Evolutionary conservation across 1,140 invertebrate species (phyloP).

Genomic region (Pseudoatta argentina): DNA sequence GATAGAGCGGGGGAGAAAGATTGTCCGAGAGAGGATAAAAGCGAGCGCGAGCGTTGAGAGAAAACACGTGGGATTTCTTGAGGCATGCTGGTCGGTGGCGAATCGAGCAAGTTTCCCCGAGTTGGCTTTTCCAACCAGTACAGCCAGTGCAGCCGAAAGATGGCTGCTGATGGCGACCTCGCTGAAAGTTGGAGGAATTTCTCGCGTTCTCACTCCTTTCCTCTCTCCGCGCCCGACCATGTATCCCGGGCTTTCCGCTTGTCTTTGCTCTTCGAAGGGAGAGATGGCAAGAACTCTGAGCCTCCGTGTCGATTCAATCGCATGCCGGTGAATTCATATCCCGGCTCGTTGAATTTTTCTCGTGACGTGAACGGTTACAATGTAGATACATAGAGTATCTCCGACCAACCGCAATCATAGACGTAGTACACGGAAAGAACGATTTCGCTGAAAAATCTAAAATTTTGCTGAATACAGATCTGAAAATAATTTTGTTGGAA

Average conservation of each 20-base stretch:
- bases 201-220: constrained; percentile 53
- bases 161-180: constrained; percentile 60
- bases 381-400: not conserved
- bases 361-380: not conserved
- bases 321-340: constrained; percentile 22
- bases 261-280: constrained; percentile 14
- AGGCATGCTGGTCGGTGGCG: constrained; percentile 63
- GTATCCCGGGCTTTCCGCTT: constrained; percentile 31
- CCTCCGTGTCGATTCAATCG: constrained; percentile 30
- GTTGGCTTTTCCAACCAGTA: constrained; percentile 63
- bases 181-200: constrained; percentile 67
- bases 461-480: no score
- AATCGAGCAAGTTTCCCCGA: constrained; percentile 70
- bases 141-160: constrained; percentile 48
- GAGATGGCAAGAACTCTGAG: not conserved
- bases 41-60: constrained; percentile 67
- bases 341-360: constrained; percentile 21
- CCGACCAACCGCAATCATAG: no score
- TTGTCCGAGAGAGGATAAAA: constrained; percentile 69
- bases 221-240: not conserved
- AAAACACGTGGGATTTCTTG: constrained; percentile 74
- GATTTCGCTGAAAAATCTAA: no score
- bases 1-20: constrained; percentile 20
- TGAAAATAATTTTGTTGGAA: no score
- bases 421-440: no score